Evolutionary conservation across 2,888 invertebrate species (phyloP), one percentile per base, ranked within the genome.

Genomic region (Nycteola revayana): DNA sequence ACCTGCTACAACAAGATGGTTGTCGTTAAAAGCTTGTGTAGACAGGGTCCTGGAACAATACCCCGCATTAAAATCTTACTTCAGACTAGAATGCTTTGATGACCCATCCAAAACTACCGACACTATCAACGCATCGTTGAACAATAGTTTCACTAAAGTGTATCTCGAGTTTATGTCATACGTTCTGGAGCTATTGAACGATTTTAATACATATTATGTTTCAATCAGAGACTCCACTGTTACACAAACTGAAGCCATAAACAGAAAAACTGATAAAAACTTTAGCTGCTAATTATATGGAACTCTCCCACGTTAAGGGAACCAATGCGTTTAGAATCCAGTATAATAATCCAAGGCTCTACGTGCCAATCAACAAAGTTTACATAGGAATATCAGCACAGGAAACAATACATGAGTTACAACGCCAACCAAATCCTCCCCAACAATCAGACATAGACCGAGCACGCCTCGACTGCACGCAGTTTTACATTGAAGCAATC

Each of bases 291-390:
- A 21, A 21, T 21, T 21, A 21, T 21, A 21, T 21, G 11, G 14
- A 26, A 7, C 8, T 26, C 14, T 14, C n/a, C 8, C 14, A 26
- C 7, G 6, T 5, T 8, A 26, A 26, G 11, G 8, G 7, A 7
- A 31, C 31, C n/a, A 22, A 25, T 24, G 31, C 36, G n/a, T 26
- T 7, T 14, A 26, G 14, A 36, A 24, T 36, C 30, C 30, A 36
- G 8, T 27, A 36, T 10, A 20, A 10, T 10, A 36, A 36, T 23
- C 36, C 36, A 31, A 27, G 36, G 24, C 11, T 18, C 1, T 31
- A 7, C 11, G n/a, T 28, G 17, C 31, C 30, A 5, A 22, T 31
- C 11, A 24, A 30, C 7, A 28, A 25, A 1, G 20, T 28, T 20
- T 28, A 34, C 9, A 9, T 34, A 20, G 28, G 34, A 9, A 10